Conservation (phyloP, 2,113 vertebrate genomes). For the Ciconia stormi region DNA sequence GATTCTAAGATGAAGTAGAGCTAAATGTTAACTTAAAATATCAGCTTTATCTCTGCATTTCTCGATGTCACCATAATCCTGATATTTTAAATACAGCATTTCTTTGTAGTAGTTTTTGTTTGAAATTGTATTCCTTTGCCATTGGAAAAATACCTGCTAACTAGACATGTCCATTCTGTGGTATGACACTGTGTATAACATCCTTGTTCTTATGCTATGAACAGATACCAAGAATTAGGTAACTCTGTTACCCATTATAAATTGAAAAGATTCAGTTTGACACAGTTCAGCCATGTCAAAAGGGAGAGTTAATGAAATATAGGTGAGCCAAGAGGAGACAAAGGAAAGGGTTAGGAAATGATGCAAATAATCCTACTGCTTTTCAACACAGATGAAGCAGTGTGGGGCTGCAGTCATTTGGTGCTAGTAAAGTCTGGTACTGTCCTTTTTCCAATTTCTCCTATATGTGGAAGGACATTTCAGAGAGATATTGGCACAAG, state of each 20-base stretch:
- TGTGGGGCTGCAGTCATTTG: neutral
- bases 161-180: neutral
- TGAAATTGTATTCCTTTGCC: neutral
- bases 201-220: neutral
- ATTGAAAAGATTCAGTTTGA: neutral
- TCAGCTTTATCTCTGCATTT: neutral
- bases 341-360: neutral
- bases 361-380: neutral
- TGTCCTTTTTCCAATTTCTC: neutral
- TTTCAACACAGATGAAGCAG: neutral
- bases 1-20: neutral
- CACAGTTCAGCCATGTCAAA: neutral
- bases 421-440: neutral
- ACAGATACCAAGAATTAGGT: neutral
- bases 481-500: neutral
- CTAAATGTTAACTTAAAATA: neutral
- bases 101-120: neutral
- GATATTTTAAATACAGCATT: neutral
- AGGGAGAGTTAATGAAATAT: neutral
- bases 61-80: neutral
- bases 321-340: neutral
- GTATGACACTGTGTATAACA: neutral
- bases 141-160: neutral
- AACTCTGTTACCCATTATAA: neutral
- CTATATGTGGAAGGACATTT: neutral